Base-by-base conservation (phyloP, 2,113 vertebrate species). In the Antennarius striatus region DNA sequence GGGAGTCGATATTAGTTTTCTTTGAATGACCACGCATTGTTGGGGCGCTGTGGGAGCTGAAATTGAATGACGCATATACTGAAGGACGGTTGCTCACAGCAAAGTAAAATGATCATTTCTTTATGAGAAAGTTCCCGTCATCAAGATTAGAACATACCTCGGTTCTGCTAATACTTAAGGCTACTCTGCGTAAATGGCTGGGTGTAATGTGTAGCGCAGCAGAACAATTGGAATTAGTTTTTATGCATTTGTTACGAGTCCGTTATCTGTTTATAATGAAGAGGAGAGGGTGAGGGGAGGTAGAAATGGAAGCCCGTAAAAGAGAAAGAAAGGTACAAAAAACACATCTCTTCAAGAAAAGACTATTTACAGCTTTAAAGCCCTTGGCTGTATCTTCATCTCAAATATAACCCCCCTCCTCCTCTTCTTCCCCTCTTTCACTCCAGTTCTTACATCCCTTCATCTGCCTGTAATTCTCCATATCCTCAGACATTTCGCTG, bases 351-450 rank as follows among this genome's bases (percentile, higher is more conserved):
- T 55, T 61, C n/a, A 59, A 68, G 75, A 84, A 85, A 80, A 56
- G 16, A 50, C 84, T 84, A 87, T 90, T 89, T 88, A 70, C 56
- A 66, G 77, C 68, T 78, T 54, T 67, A 82, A 88, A 88, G 79
- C 85, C 68, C 36, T 49, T 29, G 78, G 84, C 71, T 75, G 49
- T 69, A 82, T 85, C 79, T 80, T 74, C 63, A 83, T 77, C 84
- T 81, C 58, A 39, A 69, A 79, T 80, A 83, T 84, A 81, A 65
- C 71, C 55, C 65, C 82, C 81, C 82, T 79, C 42, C 63, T 16
- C 77, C 64, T 73, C 76, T 65, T 32, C 67, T 52, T 71, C 51
- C 53, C 58, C 69, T 80, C 71, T 17, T 63, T 75, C 47, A 6
- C 66, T 77, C 54, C 40, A 30, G 49, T 72, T 73, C 83, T 76